Evolutionary conservation across 2,113 vertebrate genomes (phyloP).

Genomic region (Takifugu bimaculatus): DNA sequence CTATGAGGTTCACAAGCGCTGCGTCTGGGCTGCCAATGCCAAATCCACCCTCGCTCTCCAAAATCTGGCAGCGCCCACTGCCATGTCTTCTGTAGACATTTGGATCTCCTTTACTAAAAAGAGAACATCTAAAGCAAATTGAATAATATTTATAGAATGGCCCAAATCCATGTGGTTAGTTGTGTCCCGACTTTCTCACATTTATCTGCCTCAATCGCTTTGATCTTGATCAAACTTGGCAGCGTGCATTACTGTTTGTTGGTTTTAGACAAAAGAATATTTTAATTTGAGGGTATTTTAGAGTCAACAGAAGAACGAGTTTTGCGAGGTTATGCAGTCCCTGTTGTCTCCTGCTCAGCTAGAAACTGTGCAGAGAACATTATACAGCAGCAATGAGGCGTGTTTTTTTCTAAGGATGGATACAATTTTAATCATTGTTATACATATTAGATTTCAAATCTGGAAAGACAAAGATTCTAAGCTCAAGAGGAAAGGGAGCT

Average conservation of each 20-base stretch:
- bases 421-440: no score
- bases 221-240: neutral
- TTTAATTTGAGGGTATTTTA: constrained; percentile 20
- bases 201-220: constrained; percentile 8
- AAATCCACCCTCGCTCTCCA: constrained; percentile 40
- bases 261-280: constrained; percentile 2
- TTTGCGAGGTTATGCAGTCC: constrained; percentile 2
- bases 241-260: neutral
- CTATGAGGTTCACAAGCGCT: constrained; percentile 68
- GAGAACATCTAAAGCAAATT: neutral
- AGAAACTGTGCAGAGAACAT: no score
- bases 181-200: constrained; percentile 17
- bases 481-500: no score
- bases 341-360: no score
- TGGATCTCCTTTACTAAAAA: neutral
- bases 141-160: constrained; percentile 1
- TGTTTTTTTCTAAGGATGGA: no score
- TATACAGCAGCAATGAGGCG: no score
- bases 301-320: constrained; percentile 16
- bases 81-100: neutral
- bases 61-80: constrained; percentile 22
- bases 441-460: no score
- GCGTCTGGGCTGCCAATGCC: constrained; percentile 58
- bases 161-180: neutral
- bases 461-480: no score